Evolutionary conservation across 2,888 invertebrate species (phyloP), one percentile per base, ranked within the genome.

Genomic region (Phytoseiulus persimilis): DNA sequence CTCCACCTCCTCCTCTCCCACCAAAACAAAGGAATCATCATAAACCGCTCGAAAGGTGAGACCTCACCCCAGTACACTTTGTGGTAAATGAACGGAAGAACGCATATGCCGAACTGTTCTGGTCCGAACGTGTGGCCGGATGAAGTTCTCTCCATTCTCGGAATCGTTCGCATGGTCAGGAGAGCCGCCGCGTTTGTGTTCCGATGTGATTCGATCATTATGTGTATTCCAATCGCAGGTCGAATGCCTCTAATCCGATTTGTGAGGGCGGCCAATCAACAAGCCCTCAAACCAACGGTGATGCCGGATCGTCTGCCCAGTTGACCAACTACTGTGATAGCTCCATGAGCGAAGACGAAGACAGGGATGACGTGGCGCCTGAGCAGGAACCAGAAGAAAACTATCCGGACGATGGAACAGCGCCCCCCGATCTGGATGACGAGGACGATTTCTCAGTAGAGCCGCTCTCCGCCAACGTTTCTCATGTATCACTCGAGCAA

Each of bases 1-100:
- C 91, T 89, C 89, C 91, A 83, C 92, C 92, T 31, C 96, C 96
- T 83, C 95, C 95, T 32, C 93, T 96, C 91, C 96, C 96, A 87
- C 96, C 96, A 65, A 94, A 95, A 46, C 91, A 91, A 89, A 91
- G 91, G 18, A 87, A 87, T n/a, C n/a, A n/a, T 87, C 87, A 87
- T 45, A 87, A 87, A 31, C 87, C 87, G 33, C 45, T 87, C 28
- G 87, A 87, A 14, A 87, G 87, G 87, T 87, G 14, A 33, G 33
- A 23, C 5, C 65, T 65, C 11, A 14, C 65, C 14, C 65, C 65
- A 6, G 65, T 23, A 65, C 65, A 18, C 65, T 3, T 28, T 23
- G 18, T 65, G 65, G 5, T 23, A 14, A 65, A 65, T 28, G 14
- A 65, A 18, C 46, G 46, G 46, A 14, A 46, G 14, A 11, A 11